Percentiles rank a stretch among this genome's conserved stretches.
Evolutionary conservation across 2,888 invertebrate genomes (phyloP).

Genomic region (Lithophane leautieri): DNA sequence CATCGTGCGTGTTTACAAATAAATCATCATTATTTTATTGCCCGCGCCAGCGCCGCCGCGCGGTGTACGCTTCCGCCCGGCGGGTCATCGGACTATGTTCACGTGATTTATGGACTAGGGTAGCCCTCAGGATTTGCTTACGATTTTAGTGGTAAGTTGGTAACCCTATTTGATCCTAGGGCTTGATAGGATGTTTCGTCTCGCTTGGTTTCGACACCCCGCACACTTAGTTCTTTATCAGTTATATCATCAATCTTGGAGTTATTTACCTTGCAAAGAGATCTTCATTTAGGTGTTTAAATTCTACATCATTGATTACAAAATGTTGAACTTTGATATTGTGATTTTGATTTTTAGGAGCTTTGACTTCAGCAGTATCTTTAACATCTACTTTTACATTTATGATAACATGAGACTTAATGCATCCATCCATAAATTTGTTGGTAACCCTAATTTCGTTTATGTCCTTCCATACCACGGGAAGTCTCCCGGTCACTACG

Average conservation of each 20-base stretch:
- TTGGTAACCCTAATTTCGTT: conserved; percentile 57
- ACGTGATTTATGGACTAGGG: conserved; percentile 68
- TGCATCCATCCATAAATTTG: not conserved
- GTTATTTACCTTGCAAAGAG: not conserved
- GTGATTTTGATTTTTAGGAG: not conserved
- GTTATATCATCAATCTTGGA: not conserved
- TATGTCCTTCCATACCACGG: conserved; percentile 47
- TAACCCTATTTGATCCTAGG: conserved; percentile 37
- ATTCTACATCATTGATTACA: not conserved
- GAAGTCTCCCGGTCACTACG: conserved; percentile 56
- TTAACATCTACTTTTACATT: not conserved
- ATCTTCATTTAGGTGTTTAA: not conserved
- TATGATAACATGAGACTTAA: no score
- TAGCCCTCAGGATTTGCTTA: conserved; percentile 52
- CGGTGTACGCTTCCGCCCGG: conserved; percentile 70
- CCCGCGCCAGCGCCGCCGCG: conserved; percentile 73
- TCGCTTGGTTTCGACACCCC: not conserved
- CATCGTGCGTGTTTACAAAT: conserved; percentile 88
- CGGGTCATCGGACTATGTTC: conserved; percentile 68
- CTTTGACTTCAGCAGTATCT: not conserved
- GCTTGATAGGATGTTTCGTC: conserved; percentile 12
- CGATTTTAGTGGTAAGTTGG: conserved; percentile 13
- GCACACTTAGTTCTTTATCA: not conserved
- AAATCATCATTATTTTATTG: conserved; percentile 88
- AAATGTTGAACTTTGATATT: no score